Evolutionary conservation across 2,888 invertebrate genomes (phyloP).

Genomic region (Alcis repandata): DNA sequence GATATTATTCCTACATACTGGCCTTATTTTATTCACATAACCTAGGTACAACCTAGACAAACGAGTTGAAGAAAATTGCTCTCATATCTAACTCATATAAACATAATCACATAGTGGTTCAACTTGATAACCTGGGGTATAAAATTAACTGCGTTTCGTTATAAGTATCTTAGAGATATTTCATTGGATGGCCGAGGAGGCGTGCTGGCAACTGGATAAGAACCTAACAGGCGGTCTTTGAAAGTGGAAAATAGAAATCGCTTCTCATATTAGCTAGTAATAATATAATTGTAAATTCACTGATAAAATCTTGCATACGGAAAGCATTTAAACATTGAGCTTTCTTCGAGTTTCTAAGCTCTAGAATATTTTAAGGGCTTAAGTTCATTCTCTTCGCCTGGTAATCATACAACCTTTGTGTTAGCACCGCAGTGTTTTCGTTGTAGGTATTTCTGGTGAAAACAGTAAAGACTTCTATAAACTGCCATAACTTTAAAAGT

Average conservation of each 20-base stretch:
- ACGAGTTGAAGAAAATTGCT: slow-evolving; percentile 14
- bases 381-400: too few relatives aligned
- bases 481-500: too few relatives aligned
- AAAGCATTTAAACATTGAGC: slow-evolving; percentile 9
- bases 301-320: slow-evolving; percentile 22
- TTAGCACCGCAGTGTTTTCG: too few relatives aligned
- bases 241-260: slow-evolving; percentile 37
- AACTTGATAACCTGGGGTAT: slow-evolving; percentile 17
- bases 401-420: too few relatives aligned
- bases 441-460: too few relatives aligned
- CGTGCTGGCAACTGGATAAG: slow-evolving; percentile 11
- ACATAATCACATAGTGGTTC: slow-evolving; percentile 11
- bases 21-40: neutral
- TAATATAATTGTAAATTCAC: slow-evolving; percentile 29
- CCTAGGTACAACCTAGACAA: slow-evolving; percentile 8
- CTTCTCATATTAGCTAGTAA: slow-evolving; percentile 28
- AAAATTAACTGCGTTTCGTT: slow-evolving; percentile 21
- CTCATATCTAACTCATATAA: slow-evolving; percentile 12
- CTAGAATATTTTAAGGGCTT: neutral
- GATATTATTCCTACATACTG: neutral
- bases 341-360: slow-evolving; percentile 20
- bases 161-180: slow-evolving; percentile 17
- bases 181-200: slow-evolving; percentile 9
- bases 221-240: slow-evolving; percentile 5
- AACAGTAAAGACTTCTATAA: too few relatives aligned